These are phyloP conservation scores for Bombus cullumanus DNA, from an alignment of 1,140 invertebrate species.

Conservation along the genomic window DNA sequence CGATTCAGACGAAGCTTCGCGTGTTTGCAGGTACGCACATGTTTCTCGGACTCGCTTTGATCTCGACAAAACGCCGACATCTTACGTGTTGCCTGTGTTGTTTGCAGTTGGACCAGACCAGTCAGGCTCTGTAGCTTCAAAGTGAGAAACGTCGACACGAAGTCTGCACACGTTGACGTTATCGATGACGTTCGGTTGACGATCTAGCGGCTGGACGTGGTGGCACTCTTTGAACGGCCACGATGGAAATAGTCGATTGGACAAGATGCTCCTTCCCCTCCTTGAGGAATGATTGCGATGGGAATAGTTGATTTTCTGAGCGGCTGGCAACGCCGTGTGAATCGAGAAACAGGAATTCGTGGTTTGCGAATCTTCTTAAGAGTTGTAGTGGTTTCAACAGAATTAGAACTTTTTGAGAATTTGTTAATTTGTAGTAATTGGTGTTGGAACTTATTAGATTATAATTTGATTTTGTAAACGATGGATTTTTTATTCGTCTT, in stretches of 20 bases:
- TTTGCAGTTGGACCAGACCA: constrained; percentile 21
- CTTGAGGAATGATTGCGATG: neutral
- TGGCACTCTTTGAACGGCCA: constrained; percentile 8
- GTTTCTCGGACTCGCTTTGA: constrained; percentile 25
- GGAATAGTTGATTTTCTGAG: no score
- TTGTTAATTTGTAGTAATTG: no score
- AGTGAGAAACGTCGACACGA: constrained; percentile 32
- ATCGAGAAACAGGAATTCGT: neutral
- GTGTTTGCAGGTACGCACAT: constrained; percentile 8
- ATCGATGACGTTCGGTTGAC: constrained; percentile 28
- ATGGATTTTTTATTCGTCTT: no score
- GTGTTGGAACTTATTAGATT: no score
- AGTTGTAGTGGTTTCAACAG: no score
- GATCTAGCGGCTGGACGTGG: constrained; percentile 14
- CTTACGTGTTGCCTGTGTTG: constrained; percentile 35
- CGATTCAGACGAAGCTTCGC: constrained; percentile 14
- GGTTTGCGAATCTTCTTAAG: neutral
- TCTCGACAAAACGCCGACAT: constrained; percentile 29
- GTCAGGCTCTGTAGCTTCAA: constrained; percentile 21
- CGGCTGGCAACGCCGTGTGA: neutral
- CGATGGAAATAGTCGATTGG: neutral
- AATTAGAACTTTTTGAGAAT: no score
- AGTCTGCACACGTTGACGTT: constrained; percentile 9
- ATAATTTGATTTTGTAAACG: no score
- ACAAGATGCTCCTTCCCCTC: neutral